phyloP scores from a whole-genome alignment of 2,797 vertebrate species.

The Galagoides demidoff region DNA sequence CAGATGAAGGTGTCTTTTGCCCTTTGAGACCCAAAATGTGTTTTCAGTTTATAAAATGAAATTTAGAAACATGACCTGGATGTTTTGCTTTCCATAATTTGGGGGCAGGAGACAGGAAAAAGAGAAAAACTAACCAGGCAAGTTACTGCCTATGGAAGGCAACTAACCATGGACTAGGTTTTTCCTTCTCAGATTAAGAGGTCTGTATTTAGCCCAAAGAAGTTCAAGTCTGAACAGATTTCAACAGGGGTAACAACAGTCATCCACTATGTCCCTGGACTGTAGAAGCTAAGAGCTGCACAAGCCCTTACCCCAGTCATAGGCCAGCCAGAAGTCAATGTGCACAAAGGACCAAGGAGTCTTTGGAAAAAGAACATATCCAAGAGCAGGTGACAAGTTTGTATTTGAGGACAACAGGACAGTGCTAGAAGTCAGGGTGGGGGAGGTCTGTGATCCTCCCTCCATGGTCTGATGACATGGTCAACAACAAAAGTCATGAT shows the following conservation, averaged over 20 bases:
- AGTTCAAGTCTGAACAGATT: neutral
- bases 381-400: neutral
- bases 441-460: neutral
- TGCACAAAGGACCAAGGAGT: no score
- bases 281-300: neutral
- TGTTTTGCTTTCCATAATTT: slow-evolving; percentile 66
- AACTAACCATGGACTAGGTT: neutral
- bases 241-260: neutral
- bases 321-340: neutral
- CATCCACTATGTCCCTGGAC: accelerated
- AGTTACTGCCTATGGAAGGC: neutral
- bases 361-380: neutral
- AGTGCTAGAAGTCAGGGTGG: neutral
- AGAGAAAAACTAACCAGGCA: slow-evolving; percentile 6
- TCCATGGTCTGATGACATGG: neutral
- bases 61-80: slow-evolving; percentile 68
- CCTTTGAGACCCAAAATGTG: slow-evolving; percentile 56
- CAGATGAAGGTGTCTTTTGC: slow-evolving; percentile 47
- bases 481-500: neutral
- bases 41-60: slow-evolving; percentile 70
- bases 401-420: neutral
- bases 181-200: neutral
- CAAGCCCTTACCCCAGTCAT: neutral
- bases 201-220: neutral
- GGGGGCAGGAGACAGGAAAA: slow-evolving; percentile 43